A percentile compares a stretch with the other conserved stretches of the same genome.
These are phyloP conservation scores for Drosophila yakuba DNA, from an alignment of 1,140 invertebrate species.

Conservation along the genomic window DNA sequence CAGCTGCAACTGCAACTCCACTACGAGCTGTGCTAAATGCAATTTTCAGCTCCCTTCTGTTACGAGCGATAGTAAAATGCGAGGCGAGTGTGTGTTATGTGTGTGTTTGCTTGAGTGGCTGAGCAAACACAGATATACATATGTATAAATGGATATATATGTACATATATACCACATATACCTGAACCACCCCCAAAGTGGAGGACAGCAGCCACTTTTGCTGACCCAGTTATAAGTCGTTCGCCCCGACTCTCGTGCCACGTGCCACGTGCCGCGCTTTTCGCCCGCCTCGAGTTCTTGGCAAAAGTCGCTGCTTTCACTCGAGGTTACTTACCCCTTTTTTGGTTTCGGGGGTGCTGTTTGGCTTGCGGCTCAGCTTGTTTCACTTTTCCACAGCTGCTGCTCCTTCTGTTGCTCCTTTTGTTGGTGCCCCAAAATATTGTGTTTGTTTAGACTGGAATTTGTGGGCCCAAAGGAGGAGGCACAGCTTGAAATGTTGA, in stretches of 20 bases:
- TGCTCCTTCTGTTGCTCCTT: background rate
- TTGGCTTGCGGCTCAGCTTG: conserved; percentile 32
- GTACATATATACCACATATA: conserved; percentile 7
- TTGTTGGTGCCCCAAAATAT: conserved; percentile 52
- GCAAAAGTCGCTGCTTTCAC: conserved; percentile 71
- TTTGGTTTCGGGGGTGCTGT: conserved; percentile 3
- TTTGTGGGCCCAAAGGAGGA: conserved; percentile 16
- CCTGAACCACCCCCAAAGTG: conserved; percentile 39
- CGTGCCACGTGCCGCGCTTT: conserved; percentile 46
- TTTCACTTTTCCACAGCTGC: conserved; percentile 38
- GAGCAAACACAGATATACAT: conserved; percentile 12
- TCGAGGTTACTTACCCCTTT: conserved; percentile 80
- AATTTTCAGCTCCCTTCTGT: conserved; percentile 32
- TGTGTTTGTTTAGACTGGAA: conserved; percentile 46
- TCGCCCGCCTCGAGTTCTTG: conserved; percentile 2
- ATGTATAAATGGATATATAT: background rate
- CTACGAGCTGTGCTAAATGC: conserved; percentile 29
- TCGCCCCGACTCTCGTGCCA: conserved; percentile 49
- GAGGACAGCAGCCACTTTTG: conserved; percentile 63
- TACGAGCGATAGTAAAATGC: conserved; percentile 79
- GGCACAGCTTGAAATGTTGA: background rate
- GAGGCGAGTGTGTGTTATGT: conserved; percentile 6
- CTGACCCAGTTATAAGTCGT: conserved; percentile 80
- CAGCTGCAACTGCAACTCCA: conserved; percentile 42
- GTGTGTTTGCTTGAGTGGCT: conserved; percentile 37